A percentile compares a stretch with the other conserved stretches of the same genome.
phyloP scores from a whole-genome alignment of 2,797 vertebrate genomes.

The Rousettus madagascariensis region DNA sequence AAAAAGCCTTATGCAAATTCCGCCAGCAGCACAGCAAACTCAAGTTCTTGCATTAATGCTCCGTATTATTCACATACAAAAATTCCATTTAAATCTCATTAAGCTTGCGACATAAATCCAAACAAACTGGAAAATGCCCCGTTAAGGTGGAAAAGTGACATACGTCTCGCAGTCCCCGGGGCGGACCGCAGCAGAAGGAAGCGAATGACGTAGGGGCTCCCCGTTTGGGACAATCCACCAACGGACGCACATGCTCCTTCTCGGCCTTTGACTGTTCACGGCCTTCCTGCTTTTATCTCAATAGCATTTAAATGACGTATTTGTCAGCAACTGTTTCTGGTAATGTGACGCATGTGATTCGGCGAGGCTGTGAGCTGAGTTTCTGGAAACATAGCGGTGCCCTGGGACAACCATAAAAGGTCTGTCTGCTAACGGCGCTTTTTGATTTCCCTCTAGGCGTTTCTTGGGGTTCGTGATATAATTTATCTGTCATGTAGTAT shows the following conservation, averaged over 20 bases:
- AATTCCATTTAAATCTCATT: conserved; percentile 90
- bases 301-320: conserved; percentile 72
- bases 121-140: conserved; percentile 87
- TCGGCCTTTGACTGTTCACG: conserved; percentile 61
- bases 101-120: conserved; percentile 88
- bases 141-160: conserved; percentile 86
- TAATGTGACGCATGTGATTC: conserved; percentile 56
- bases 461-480: conserved; percentile 72
- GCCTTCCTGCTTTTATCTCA: conserved; percentile 68
- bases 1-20: conserved; percentile 88
- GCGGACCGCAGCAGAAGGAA: conserved; percentile 74
- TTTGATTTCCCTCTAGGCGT: conserved; percentile 76
- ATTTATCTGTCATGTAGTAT: conserved; percentile 74
- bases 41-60: conserved; percentile 84
- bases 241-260: conserved; percentile 73
- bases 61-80: conserved; percentile 87
- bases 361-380: not conserved
- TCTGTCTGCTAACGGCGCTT: conserved; percentile 54
- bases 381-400: conserved; percentile 52
- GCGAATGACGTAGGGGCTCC: conserved; percentile 75
- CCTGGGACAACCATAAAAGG: conserved; percentile 60
- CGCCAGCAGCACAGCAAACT: conserved; percentile 78
- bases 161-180: conserved; percentile 83
- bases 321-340: conserved; percentile 72
- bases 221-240: conserved; percentile 61